phyloP scores from a whole-genome alignment of 1,140 invertebrate species.

The Bathynomus jamesi region DNA sequence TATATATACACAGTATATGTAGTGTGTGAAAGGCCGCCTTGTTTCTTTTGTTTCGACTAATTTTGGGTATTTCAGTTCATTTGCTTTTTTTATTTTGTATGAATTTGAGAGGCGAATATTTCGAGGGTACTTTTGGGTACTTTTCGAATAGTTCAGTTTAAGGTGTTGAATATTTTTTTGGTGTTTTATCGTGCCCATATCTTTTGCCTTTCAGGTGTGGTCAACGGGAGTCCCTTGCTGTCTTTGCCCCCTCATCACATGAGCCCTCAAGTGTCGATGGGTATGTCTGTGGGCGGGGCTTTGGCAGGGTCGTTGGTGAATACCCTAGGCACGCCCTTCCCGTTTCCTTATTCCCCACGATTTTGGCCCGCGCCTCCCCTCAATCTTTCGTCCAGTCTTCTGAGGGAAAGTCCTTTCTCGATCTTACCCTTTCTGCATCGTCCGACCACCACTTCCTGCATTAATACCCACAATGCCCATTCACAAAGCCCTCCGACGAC shows the following conservation, averaged over 20 bases:
- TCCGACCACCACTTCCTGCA: background rate
- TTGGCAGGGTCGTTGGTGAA: background rate
- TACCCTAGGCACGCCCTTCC: background rate
- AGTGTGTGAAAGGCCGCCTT: too few species aligned
- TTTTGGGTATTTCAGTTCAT: too few species aligned
- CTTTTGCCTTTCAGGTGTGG: background rate
- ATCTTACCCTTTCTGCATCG: background rate
- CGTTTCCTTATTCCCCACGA: background rate
- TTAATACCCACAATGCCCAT: too few species aligned
- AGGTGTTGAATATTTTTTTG: too few species aligned
- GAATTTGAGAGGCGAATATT: too few species aligned
- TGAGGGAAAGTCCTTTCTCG: background rate
- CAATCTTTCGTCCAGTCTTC: background rate
- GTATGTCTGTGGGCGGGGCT: background rate
- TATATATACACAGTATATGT: slow-evolving; percentile 8
- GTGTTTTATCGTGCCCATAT: too few species aligned
- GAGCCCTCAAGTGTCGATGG: background rate
- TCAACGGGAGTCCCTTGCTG: background rate
- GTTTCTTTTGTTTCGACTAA: too few species aligned
- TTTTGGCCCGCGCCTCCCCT: background rate
- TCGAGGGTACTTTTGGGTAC: too few species aligned
- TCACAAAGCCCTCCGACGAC: too few species aligned
- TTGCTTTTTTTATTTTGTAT: too few species aligned
- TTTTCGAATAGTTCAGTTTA: too few species aligned
- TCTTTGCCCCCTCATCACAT: background rate